phyloP scores from a whole-genome alignment of 2,113 vertebrate genomes.

The Manacus vitellinus region DNA sequence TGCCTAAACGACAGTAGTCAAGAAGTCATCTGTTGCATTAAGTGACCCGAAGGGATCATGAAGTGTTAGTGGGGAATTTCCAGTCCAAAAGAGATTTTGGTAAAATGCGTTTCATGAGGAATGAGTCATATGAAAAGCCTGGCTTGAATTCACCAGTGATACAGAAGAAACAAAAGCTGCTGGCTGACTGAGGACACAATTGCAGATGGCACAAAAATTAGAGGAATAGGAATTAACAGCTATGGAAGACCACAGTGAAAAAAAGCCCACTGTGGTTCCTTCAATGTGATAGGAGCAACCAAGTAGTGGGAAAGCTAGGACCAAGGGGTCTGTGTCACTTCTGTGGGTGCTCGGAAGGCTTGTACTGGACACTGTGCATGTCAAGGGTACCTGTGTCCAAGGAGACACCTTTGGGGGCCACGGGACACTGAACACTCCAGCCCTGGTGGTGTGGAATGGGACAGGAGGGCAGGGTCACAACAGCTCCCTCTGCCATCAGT shows the following conservation, averaged over 20 bases:
- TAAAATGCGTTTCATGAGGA: neutral
- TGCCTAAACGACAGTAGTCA: neutral
- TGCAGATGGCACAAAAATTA: neutral
- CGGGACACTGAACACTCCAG: neutral
- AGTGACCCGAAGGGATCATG: neutral
- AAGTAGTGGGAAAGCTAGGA: neutral
- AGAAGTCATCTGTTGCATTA: neutral
- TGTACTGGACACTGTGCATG: neutral
- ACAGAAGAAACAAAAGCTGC: neutral
- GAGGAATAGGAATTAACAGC: neutral
- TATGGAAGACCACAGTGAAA: neutral
- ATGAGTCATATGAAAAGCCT: neutral
- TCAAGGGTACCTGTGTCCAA: neutral
- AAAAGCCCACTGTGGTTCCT: neutral
- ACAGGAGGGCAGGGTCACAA: neutral
- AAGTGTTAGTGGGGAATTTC: neutral
- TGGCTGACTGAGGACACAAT: neutral
- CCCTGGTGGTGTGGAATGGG: neutral
- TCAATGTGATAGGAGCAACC: neutral
- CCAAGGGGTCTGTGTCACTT: neutral
- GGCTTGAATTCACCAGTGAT: neutral
- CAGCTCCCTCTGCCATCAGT: neutral
- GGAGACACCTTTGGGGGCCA: neutral
- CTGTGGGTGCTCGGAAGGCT: neutral
- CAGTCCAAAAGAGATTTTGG: neutral